Evolutionary conservation across 1,140 invertebrate genomes (phyloP).

Genomic region (Ladona fulva): DNA sequence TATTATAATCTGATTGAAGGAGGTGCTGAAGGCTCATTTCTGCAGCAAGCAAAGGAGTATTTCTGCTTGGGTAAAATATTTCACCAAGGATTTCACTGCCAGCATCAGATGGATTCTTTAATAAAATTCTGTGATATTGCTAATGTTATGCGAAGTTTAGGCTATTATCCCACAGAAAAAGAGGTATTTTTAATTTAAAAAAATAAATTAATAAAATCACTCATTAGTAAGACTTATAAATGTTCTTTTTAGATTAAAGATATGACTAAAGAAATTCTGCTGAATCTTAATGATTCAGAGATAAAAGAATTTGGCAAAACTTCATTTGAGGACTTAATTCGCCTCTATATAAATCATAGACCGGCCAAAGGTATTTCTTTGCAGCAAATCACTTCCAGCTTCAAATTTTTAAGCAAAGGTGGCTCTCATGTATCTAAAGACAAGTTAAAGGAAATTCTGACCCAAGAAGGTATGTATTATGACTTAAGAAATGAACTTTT

Average conservation of each 20-base stretch:
- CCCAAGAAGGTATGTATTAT: not conserved
- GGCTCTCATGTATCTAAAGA: not conserved
- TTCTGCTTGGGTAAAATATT: slow-evolving; percentile 66
- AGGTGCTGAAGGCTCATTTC: slow-evolving; percentile 49
- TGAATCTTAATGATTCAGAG: slow-evolving; percentile 44
- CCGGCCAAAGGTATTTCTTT: slow-evolving; percentile 43
- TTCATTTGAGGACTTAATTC: slow-evolving; percentile 59
- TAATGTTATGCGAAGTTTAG: slow-evolving; percentile 60
- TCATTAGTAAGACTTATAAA: slow-evolving; percentile 13
- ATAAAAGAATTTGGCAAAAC: slow-evolving; percentile 44
- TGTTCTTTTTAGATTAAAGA: slow-evolving; percentile 48
- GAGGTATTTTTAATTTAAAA: slow-evolving; percentile 40
- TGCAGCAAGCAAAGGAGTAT: slow-evolving; percentile 56
- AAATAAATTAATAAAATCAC: not conserved
- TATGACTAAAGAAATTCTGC: slow-evolving; percentile 54
- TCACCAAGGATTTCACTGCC: slow-evolving; percentile 49
- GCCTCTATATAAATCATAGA: slow-evolving; percentile 60
- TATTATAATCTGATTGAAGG: slow-evolving; percentile 48
- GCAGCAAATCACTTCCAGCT: slow-evolving; percentile 25
- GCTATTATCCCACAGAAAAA: slow-evolving; percentile 61
- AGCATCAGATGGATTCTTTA: slow-evolving; percentile 38
- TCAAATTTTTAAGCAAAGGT: not conserved
- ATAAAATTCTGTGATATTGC: slow-evolving; percentile 55
- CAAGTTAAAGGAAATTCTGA: not conserved
- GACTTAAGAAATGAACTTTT: too few relatives aligned